These are phyloP conservation scores for Ceuthmochares aereus DNA, from an alignment of 2,113 vertebrate genomes.

Conservation along the genomic window DNA sequence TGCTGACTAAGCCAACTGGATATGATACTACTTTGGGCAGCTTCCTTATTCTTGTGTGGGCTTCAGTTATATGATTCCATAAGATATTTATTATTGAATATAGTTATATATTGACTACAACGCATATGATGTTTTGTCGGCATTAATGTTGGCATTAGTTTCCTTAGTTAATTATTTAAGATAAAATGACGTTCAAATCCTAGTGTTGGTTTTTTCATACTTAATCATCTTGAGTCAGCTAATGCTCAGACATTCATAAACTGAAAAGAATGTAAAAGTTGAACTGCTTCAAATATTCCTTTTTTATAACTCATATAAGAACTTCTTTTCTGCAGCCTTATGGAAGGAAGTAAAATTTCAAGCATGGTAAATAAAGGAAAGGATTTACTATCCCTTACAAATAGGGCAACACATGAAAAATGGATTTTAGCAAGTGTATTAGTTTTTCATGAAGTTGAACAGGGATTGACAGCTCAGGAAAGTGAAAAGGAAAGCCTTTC, in stretches of 20 bases:
- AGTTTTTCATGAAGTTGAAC: background rate
- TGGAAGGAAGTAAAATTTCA: slow-evolving; percentile 23
- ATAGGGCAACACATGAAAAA: background rate
- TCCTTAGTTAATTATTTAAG: slow-evolving; percentile 37
- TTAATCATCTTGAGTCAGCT: slow-evolving; percentile 9
- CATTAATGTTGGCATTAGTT: background rate
- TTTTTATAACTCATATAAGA: background rate
- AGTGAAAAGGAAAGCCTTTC: background rate
- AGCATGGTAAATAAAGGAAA: background rate
- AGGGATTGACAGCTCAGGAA: background rate
- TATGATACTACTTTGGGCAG: slow-evolving; percentile 33
- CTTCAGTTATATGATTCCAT: background rate
- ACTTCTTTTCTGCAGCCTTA: background rate
- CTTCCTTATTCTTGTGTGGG: slow-evolving; percentile 36
- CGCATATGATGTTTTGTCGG: background rate
- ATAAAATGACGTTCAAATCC: background rate
- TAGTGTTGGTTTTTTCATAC: background rate
- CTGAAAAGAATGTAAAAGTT: background rate
- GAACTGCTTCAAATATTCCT: background rate
- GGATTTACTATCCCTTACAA: background rate
- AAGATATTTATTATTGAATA: slow-evolving; percentile 35
- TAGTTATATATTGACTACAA: background rate
- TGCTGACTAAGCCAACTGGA: slow-evolving; percentile 40
- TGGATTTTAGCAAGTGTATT: background rate
- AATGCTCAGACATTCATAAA: background rate